These are phyloP conservation scores for Itoplectis maculator DNA, from an alignment of 2,888 invertebrate genomes.

Conservation along the genomic window DNA sequence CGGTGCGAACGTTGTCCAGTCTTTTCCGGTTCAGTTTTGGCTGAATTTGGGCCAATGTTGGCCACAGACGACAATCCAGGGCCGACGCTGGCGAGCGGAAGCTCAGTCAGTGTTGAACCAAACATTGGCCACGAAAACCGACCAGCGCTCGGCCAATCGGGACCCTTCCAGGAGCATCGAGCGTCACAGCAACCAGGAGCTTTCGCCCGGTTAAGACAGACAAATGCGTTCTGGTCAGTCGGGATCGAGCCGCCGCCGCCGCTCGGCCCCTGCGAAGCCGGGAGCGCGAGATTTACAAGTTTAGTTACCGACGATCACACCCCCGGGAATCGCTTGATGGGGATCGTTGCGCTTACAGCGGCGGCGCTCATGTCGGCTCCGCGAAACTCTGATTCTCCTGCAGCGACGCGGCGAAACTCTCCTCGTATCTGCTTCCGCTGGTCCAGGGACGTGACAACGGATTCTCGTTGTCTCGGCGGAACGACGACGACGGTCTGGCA, in stretches of 20 bases:
- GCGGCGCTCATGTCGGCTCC: constrained; percentile 32
- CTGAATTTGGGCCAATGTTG: too few relatives aligned
- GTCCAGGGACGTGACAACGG: neutral
- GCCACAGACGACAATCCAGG: too few relatives aligned
- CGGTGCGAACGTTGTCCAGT: too few relatives aligned
- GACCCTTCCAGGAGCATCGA: too few relatives aligned
- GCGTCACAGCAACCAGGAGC: constrained; percentile 7
- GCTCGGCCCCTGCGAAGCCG: constrained; percentile 56
- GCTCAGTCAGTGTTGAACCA: too few relatives aligned
- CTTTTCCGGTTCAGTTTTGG: too few relatives aligned
- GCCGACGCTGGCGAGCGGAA: too few relatives aligned
- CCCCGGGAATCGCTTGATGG: constrained; percentile 81
- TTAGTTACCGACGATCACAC: constrained; percentile 84
- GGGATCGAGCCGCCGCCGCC: constrained; percentile 76
- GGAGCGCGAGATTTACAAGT: constrained; percentile 83
- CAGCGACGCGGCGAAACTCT: neutral
- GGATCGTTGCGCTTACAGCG: constrained; percentile 64
- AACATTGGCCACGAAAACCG: too few relatives aligned
- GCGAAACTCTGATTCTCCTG: neutral
- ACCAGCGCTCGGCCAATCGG: too few relatives aligned
- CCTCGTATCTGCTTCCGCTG: too few relatives aligned
- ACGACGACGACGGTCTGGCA: neutral
- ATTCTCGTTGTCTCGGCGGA: neutral
- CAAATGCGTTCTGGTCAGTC: constrained; percentile 84
- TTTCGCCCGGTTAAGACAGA: constrained; percentile 80